Evolutionary conservation across 2,797 vertebrate genomes (phyloP), one percentile per base, ranked within the genome.

Genomic region (Prionace glauca): DNA sequence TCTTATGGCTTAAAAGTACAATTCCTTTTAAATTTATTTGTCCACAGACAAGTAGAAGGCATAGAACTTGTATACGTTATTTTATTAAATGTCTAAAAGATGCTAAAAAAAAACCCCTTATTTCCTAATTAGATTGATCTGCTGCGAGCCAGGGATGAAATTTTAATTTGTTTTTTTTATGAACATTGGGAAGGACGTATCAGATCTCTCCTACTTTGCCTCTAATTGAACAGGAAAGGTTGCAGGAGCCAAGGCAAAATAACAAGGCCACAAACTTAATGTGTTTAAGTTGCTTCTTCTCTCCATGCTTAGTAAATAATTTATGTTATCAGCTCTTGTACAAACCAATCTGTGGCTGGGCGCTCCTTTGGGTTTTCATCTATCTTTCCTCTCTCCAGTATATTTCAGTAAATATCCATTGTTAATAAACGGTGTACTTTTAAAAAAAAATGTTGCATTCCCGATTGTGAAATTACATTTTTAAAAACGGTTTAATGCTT

Each of bases 151-250:
- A 77, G 69, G 50, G 71, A 95, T 95, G 72, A 56, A 77, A 77
- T 95, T 95, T 95, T 95, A 95, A 95, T 74, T 29, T 56, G 41
- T 26, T 60, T 10, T 71, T 50, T 94, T 95, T 95, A 95, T 60
- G 50, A 95, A 95, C 93, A 72, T 95, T 74, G 93, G 45, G 72
- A 95, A 95, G 71, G 71, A 95, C 45, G 29, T 69, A 95, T 95
- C 69, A 74, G 93, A 95, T 72, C 45, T 22, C 93, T 56, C 93
- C 93, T 77, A 14, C 50, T 77, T 45, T 95, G 71, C 94, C 96
- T 96, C 50, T 98, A 98, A 98, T 98, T 98, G 98, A 97, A 98
- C 96, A 97, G 97, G 97, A 98, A 97, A 97, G 96, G 97, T 97
- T 98, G 97, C 97, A 97, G 97, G 98, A 98, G 97, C 97, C 97